Conservation (phyloP, 2,113 vertebrate species). For the Aramus guarauna region DNA sequence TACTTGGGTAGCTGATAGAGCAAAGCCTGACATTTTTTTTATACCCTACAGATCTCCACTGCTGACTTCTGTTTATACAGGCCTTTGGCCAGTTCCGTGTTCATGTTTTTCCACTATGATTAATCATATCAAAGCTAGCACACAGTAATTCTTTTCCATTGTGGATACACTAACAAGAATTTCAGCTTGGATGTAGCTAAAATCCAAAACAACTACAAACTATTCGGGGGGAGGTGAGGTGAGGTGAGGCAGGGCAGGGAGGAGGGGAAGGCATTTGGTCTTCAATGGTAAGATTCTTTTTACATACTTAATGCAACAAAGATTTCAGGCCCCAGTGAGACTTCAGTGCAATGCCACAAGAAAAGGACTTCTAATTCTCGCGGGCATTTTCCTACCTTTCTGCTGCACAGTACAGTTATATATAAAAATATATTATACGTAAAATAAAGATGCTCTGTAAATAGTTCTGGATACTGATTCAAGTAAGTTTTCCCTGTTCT, state of each 20-base stretch:
- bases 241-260: no score
- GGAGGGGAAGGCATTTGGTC: no score
- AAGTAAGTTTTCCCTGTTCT: neutral
- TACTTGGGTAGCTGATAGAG: neutral
- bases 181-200: neutral
- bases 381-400: neutral
- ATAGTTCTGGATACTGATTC: neutral
- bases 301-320: neutral
- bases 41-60: neutral
- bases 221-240: neutral
- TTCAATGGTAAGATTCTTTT: neutral
- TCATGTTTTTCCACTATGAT: neutral
- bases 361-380: neutral
- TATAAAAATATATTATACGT: neutral
- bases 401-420: neutral
- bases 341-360: neutral
- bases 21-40: neutral
- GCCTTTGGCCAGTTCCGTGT: neutral
- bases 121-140: neutral
- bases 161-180: neutral
- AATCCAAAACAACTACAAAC: neutral
- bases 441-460: neutral
- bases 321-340: neutral
- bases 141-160: neutral
- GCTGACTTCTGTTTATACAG: neutral